Evolutionary conservation across 2,797 vertebrate genomes (phyloP), one percentile per base, ranked within the genome.

Genomic region (Cyprinodon diabolis): DNA sequence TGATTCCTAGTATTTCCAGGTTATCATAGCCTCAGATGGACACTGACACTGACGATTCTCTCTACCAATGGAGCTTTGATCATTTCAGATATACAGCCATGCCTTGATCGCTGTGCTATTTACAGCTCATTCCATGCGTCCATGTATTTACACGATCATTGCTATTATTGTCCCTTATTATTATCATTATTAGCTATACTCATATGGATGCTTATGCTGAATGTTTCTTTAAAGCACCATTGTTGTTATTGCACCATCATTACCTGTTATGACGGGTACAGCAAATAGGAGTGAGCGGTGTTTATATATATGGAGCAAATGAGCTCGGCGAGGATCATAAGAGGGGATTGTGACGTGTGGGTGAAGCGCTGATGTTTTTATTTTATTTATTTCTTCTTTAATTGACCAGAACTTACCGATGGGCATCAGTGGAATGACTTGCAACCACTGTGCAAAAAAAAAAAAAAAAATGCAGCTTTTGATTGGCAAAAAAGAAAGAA

Each of bases 61-160:
- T 17, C 66, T n/a, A 35, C 68, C 72, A 71, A 66, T 72, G 60
- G 72, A 80, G 54, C 73, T 71, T 77, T 70, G 69, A 80, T 85
- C 73, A 70, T 80, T 84, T 79, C 25, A 79, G 77, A 86, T 85
- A 63, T 75, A 77, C 75, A 66, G 71, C 76, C 74, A 63, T 71
- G 23, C 84, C 84, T 79, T 83, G 87, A 91, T 86, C 81, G 79
- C 80, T 74, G 63, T 76, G 66, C 72, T 82, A 82, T 83, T 83
- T 30, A 75, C 78, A 73, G 72, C 71, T 69, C 43, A 78, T 72
- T 66, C 49, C 68, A 74, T 47, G 45, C 66, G 70, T 77, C 51
- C 81, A 82, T 66, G 77, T 74, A 30, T 30, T 85, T 77, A 80
- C 75, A 82, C 65, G 72, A 74, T 37, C 30, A 37, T 19, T 60